These are phyloP conservation scores for Conus canariensis DNA, from an alignment of 2,888 invertebrate genomes.

Conservation along the genomic window DNA sequence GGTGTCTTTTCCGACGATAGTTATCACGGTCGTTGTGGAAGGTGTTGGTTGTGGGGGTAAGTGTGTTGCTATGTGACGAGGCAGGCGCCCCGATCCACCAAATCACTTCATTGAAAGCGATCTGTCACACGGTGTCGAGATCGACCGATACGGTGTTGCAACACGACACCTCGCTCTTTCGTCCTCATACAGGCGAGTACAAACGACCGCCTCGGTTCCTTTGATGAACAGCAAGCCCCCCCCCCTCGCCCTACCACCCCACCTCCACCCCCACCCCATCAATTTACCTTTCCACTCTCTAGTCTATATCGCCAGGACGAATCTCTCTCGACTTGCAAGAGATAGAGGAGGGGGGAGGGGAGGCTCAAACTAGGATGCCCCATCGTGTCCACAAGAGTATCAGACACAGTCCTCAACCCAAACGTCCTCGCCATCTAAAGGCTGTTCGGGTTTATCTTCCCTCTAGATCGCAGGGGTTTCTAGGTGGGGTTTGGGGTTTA, in stretches of 20 bases:
- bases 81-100: not conserved
- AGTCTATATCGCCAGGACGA: not conserved
- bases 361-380: not conserved
- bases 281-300: not conserved
- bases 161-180: not conserved
- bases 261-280: no score
- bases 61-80: not conserved
- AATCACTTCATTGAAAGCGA: constrained; percentile 6
- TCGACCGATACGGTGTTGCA: constrained; percentile 3
- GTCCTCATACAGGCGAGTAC: not conserved
- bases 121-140: constrained; percentile 1
- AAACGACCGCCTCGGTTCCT: not conserved
- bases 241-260: not conserved
- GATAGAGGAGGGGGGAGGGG: not conserved
- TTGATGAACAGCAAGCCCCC: not conserved
- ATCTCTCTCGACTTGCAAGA: not conserved
- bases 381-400: not conserved
- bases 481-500: not conserved
- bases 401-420: not conserved
- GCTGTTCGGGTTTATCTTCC: not conserved
- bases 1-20: not conserved
- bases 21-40: not conserved
- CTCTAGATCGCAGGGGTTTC: not conserved
- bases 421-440: not conserved
- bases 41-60: not conserved